Evolutionary conservation across 2,888 invertebrate species (phyloP), one percentile per base, ranked within the genome.

Genomic region (Hanleya hanleyi): DNA sequence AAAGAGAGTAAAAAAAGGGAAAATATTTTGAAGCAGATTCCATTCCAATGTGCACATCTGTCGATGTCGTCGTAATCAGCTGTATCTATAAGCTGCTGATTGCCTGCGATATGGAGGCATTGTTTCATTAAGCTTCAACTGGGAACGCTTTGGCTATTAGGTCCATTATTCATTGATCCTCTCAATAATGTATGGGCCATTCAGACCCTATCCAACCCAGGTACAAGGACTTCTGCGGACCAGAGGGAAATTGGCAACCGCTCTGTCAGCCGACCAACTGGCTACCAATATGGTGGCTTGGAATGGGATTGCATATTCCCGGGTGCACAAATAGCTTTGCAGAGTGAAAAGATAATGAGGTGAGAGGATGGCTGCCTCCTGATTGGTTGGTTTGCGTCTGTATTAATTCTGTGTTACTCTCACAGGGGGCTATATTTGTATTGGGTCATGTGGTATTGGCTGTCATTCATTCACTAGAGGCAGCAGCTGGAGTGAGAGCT

Each of bases 371-470:
- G 57, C 75, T 67, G 57, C 68, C 71, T 72, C 62, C 73, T 73
- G 75, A 80, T 80, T 80, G 80, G 80, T 72, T 78, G 77, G 50
- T 51, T 71, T 68, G 66, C 70, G 67, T 73, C 70, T 70, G 77
- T 75, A 80, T 78, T 80, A 80, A 77, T 78, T 78, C 76, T 70
- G 78, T 73, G 64, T 38, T 38, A 71, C 70, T 70, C 72, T 72
- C 62, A 71, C 77, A 73, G 73, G 68, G 71, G 72, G 77, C 78
- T 80, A 80, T 78, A 78, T 80, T 77, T 78, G 76, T 72, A 68
- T 78, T 32, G 78, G 83, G 80, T 83, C 83, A 81, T 71, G 77
- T 74, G 57, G 22, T 57, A 29, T 22, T 26, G 29, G 57, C 29
- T 57, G 57, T 57, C 57, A 57, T 57, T 57, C 57, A 57, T 57